These are phyloP conservation scores for Andrena cerasifolii DNA, from an alignment of 1,140 invertebrate species.

Conservation along the genomic window DNA sequence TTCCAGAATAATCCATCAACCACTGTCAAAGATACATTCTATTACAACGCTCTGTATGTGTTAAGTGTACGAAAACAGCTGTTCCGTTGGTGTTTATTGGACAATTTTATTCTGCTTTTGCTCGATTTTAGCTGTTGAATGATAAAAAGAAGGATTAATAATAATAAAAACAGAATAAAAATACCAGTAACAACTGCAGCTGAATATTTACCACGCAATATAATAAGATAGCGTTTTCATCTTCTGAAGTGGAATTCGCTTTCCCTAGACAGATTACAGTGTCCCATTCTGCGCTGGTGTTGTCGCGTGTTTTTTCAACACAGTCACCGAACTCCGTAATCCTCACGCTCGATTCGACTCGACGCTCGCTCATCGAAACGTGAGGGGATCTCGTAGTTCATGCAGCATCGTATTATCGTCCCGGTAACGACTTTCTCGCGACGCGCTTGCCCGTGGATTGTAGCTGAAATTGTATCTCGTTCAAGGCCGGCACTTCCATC, in stretches of 20 bases:
- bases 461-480: slow-evolving; percentile 11
- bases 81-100: background rate
- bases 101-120: too few relatives aligned
- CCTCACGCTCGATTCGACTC: background rate
- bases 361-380: background rate
- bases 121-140: too few relatives aligned
- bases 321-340: background rate
- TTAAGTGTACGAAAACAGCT: background rate
- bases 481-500: slow-evolving; percentile 19
- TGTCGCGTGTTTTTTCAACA: background rate
- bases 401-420: background rate
- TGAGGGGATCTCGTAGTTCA: slow-evolving; percentile 2
- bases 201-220: too few relatives aligned
- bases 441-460: background rate
- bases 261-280: too few relatives aligned
- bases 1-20: slow-evolving; percentile 36
- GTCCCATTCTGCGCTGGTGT: too few relatives aligned
- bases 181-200: too few relatives aligned
- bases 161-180: too few relatives aligned
- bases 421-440: background rate
- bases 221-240: too few relatives aligned
- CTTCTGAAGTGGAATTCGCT: too few relatives aligned
- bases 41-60: background rate
- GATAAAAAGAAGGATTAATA: too few relatives aligned
- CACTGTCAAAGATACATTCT: slow-evolving; percentile 29